A percentile compares a stretch with the other conserved stretches of the same genome.
These are phyloP conservation scores for Belonocnema kinseyi DNA, from an alignment of 1,140 invertebrate genomes.

Conservation along the genomic window DNA sequence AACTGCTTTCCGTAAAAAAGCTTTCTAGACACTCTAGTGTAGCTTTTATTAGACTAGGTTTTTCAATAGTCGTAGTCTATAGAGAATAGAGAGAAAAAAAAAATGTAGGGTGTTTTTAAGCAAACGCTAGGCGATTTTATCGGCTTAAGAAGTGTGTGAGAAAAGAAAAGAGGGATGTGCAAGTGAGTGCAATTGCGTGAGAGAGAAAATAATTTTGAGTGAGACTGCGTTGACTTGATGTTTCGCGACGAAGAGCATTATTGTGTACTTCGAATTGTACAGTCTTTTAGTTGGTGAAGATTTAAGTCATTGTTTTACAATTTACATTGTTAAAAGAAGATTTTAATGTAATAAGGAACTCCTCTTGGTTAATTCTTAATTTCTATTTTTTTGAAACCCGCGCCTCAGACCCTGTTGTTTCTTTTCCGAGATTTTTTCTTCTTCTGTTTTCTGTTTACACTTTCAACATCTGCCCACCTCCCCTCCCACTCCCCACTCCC, in stretches of 20 bases:
- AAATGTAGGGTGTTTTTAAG: conserved; percentile 31
- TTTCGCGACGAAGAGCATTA: conserved; percentile 58
- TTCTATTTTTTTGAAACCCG: background rate
- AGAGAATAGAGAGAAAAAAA: conserved; percentile 21
- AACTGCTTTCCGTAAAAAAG: conserved; percentile 9
- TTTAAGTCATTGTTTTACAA: conserved; percentile 71
- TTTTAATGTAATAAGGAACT: conserved; percentile 31
- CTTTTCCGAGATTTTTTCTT: background rate
- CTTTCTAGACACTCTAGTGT: conserved; percentile 29
- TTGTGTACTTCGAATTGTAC: conserved; percentile 69
- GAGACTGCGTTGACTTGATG: conserved; percentile 58
- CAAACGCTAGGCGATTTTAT: conserved; percentile 25
- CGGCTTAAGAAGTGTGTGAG: conserved; percentile 17
- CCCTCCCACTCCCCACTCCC: no score
- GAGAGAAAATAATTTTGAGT: conserved; percentile 46
- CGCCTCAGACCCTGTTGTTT: background rate
- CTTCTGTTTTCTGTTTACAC: background rate
- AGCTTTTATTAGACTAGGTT: conserved; percentile 40
- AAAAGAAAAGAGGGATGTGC: conserved; percentile 18
- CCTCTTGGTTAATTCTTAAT: conserved; percentile 24
- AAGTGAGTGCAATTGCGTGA: conserved; percentile 33
- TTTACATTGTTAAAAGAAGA: conserved; percentile 66
- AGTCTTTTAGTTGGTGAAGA: conserved; percentile 68
- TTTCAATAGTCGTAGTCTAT: conserved; percentile 26
- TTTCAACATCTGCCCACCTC: background rate